Conservation (phyloP, 1,140 invertebrate genomes). For the Adoxophyes honmai region DNA sequence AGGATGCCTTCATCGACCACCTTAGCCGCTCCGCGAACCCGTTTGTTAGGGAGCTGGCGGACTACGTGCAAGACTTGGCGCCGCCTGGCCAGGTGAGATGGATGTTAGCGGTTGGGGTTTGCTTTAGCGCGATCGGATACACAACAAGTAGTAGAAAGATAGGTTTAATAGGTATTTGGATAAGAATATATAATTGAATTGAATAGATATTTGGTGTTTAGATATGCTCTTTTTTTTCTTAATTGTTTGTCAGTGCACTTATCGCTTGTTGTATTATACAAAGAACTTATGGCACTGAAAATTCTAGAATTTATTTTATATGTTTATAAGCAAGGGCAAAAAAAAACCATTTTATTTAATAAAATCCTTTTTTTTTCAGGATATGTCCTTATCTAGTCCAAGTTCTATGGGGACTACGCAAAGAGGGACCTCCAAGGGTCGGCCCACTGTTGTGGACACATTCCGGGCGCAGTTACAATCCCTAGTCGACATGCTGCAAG, state of each 20-base stretch:
- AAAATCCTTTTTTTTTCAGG: slow-evolving; percentile 53
- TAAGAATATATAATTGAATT: too few relatives aligned
- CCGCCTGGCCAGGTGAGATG: slow-evolving; percentile 54
- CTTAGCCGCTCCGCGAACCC: slow-evolving; percentile 91
- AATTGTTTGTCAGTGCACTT: too few relatives aligned
- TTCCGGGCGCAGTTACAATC: slow-evolving; percentile 94
- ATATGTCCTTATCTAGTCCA: slow-evolving; percentile 75
- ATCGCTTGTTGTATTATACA: too few relatives aligned
- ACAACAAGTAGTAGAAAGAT: too few relatives aligned
- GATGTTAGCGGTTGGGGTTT: too few relatives aligned
- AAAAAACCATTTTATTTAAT: slow-evolving; percentile 20
- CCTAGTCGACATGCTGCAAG: slow-evolving; percentile 93
- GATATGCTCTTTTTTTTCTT: too few relatives aligned
- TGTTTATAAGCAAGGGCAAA: too few relatives aligned
- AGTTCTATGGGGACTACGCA: slow-evolving; percentile 83
- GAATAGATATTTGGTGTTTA: too few relatives aligned
- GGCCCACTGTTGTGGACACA: slow-evolving; percentile 95
- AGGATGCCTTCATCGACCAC: slow-evolving; percentile 96
- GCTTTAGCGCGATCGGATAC: too few relatives aligned
- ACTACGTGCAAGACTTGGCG: slow-evolving; percentile 62
- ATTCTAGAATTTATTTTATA: too few relatives aligned
- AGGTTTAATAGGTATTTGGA: too few relatives aligned
- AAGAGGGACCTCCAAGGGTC: slow-evolving; percentile 92
- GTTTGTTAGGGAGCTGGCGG: slow-evolving; percentile 93
- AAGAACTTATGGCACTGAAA: too few relatives aligned